Evolutionary conservation across 2,113 vertebrate genomes (phyloP).

Genomic region (Hemibagrus wyckioides): DNA sequence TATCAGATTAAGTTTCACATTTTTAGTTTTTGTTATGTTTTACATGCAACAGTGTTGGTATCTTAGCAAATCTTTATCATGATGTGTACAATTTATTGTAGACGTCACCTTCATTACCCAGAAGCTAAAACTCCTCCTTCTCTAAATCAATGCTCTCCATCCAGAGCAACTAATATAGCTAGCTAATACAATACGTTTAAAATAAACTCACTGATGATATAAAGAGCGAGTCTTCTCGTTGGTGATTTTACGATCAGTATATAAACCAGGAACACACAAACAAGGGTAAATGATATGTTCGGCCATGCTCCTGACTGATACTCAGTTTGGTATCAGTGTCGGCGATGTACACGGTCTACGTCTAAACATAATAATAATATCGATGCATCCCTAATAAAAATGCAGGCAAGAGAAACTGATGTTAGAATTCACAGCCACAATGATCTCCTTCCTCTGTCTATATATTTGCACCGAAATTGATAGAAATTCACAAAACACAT

Average conservation of each 20-base stretch:
- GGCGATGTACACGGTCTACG: not conserved
- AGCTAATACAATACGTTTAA: not conserved
- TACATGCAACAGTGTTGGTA: not conserved
- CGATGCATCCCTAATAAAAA: conserved; percentile 31
- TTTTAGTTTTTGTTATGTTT: not conserved
- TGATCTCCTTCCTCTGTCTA: not conserved
- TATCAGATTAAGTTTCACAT: not conserved
- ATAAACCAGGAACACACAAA: not conserved
- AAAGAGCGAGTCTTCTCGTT: not conserved
- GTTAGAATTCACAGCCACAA: not conserved
- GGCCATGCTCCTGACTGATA: not conserved
- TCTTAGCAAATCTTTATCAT: not conserved
- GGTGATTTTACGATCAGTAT: not conserved
- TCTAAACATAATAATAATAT: conserved; percentile 55
- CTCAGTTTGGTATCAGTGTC: not conserved
- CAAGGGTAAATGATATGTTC: not conserved
- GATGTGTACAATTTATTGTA: not conserved
- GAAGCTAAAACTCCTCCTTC: not conserved
- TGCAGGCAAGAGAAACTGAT: not conserved
- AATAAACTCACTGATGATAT: not conserved
- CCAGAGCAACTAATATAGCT: not conserved
- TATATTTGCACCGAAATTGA: not conserved
- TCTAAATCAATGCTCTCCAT: not conserved
- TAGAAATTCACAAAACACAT: not conserved
- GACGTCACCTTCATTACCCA: not conserved